Evolutionary conservation across 2,888 invertebrate genomes (phyloP), one percentile per base, ranked within the genome.

Genomic region (Sarcophaga rosellei): DNA sequence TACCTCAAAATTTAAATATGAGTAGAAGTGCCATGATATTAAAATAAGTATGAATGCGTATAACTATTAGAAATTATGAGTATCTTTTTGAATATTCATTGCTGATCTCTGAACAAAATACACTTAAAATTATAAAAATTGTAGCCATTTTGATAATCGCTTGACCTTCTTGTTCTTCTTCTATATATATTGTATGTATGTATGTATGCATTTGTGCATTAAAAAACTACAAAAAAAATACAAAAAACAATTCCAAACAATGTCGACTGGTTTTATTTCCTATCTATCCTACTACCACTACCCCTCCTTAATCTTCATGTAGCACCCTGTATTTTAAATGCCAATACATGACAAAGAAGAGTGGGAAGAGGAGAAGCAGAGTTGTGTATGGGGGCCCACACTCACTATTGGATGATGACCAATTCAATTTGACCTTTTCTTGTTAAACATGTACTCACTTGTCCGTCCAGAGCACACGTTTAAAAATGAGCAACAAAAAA

Each of bases 371-470:
- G 35, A 65, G 57, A 76, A 25, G 81, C 20, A 61, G 4, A 61
- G 4, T 4, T 53, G 17, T 53, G 1, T 53, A 53, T 53, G 53
- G 4, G 1, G 21, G 1, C 8, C 1, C 21, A 61, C 10, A 4
- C n/a, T n/a, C 20, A 61, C 47, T 70, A 68, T 69, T 53, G 74
- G 74, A 61, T 75, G 82, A 82, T 77, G 82, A 72, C 82, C 82
- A 77, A 77, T 82, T 61, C 66, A 70, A 70, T 77, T 77, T 77
- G 77, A 82, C 82, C 82, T 82, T 77, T 53, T 82, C 70, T 70
- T 82, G 76, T 47, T 77, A 66, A 61, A 73, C 65, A 57, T 20
- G 20, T 61, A 61, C 61, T 20, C 61, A 17, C 61, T 5, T 21
- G 21, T 35, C 35, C 61, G n/a, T 61, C 10, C 61, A 21, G 10